phyloP scores from a whole-genome alignment of 2,888 invertebrate species.

The Trachelus stipa region DNA sequence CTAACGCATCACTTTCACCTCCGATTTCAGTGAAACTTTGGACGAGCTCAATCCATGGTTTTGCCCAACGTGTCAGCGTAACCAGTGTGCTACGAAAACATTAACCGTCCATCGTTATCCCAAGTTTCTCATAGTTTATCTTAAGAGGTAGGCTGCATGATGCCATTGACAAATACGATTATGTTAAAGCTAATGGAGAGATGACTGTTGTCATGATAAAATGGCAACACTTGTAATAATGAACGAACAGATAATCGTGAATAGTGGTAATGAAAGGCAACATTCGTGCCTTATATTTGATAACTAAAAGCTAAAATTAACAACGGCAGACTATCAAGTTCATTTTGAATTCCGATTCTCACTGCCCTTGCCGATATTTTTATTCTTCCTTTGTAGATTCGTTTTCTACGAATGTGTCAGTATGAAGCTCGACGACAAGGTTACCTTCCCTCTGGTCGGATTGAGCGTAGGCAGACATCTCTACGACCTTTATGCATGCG shows the following conservation, averaged over 20 bases:
- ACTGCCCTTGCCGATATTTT: neutral
- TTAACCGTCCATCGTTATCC: constrained; percentile 75
- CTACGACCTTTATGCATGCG: constrained; percentile 74
- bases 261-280: too few relatives aligned
- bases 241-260: neutral
- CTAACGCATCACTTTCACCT: neutral
- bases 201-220: too few relatives aligned
- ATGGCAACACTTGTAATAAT: neutral
- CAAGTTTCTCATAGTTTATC: constrained; percentile 73
- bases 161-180: neutral
- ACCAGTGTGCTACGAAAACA: constrained; percentile 75
- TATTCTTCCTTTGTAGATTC: constrained; percentile 66
- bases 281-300: neutral
- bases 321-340: neutral
- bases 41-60: constrained; percentile 77
- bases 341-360: neutral
- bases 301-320: neutral
- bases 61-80: constrained; percentile 73
- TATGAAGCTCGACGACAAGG: constrained; percentile 73
- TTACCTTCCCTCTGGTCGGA: constrained; percentile 72
- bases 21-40: constrained; percentile 70
- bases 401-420: constrained; percentile 74
- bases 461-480: constrained; percentile 69
- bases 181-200: neutral
- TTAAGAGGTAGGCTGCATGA: constrained; percentile 67